Conservation (phyloP, 2,888 invertebrate genomes). For the Xestia ashworthii region DNA sequence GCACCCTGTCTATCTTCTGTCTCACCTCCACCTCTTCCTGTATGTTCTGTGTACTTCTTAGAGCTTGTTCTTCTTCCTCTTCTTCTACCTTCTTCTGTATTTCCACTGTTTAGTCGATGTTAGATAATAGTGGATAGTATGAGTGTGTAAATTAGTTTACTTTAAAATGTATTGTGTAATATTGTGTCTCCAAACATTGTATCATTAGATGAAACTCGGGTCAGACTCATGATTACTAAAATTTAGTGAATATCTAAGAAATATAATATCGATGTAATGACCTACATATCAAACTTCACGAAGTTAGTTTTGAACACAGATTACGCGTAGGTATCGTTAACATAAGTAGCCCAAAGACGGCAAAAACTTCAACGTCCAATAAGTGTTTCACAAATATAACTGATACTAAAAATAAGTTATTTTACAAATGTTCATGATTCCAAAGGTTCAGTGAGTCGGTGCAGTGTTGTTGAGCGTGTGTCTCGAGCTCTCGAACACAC, state of each 20-base stretch:
- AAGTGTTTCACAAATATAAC: background rate
- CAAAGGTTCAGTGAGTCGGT: constrained; percentile 32
- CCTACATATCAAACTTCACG: background rate
- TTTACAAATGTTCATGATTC: constrained; percentile 16
- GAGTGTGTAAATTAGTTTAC: constrained; percentile 23
- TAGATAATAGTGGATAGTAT: constrained; percentile 34
- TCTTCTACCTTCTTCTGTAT: constrained; percentile 20
- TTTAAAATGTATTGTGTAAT: background rate
- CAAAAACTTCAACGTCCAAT: background rate
- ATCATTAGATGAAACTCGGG: background rate
- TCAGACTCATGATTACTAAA: constrained; percentile 1
- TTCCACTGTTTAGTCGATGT: constrained; percentile 48
- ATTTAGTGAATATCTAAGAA: background rate
- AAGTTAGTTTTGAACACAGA: background rate
- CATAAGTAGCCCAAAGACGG: background rate
- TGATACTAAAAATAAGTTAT: constrained; percentile 11
- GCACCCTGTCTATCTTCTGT: constrained; percentile 52
- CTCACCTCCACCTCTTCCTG: constrained; percentile 40
- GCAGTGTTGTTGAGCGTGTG: background rate
- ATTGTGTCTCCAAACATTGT: background rate
- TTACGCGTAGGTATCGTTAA: background rate
- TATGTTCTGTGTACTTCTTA: constrained; percentile 50
- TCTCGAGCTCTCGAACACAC: background rate
- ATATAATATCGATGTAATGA: background rate
- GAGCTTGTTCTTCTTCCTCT: constrained; percentile 48